phyloP scores from a whole-genome alignment of 2,888 invertebrate genomes.

The Chalcis sispes region DNA sequence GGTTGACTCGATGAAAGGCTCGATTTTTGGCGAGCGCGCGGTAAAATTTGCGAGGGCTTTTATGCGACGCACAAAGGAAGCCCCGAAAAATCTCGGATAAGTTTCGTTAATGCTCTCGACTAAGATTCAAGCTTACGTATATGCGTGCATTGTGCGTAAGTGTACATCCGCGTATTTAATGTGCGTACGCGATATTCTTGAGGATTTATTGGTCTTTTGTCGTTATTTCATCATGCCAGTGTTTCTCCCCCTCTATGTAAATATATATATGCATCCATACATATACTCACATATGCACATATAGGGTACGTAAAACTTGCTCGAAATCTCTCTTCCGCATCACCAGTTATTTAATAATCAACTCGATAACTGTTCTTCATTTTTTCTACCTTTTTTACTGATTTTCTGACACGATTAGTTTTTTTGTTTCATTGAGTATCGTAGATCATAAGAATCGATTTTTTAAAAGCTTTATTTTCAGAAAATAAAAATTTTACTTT shows the following conservation, averaged over 20 bases:
- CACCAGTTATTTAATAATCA: conserved; percentile 40
- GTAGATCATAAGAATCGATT: too few relatives aligned
- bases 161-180: too few relatives aligned
- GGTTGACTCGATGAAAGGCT: neutral
- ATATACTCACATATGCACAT: neutral
- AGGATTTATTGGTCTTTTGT: conserved; percentile 26
- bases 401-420: too few relatives aligned
- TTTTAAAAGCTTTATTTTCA: too few relatives aligned
- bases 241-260: too few relatives aligned
- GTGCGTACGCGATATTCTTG: neutral
- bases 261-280: too few relatives aligned
- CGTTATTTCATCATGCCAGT: conserved; percentile 28
- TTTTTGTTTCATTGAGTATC: too few relatives aligned
- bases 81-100: conserved; percentile 24
- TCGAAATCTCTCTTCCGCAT: conserved; percentile 37
- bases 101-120: conserved; percentile 8
- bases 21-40: conserved; percentile 16
- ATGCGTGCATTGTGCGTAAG: too few relatives aligned
- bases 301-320: too few relatives aligned
- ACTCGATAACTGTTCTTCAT: conserved; percentile 39
- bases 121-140: neutral
- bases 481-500: too few relatives aligned
- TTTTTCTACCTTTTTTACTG: too few relatives aligned
- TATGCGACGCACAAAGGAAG: conserved; percentile 6
- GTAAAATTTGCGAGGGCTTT: neutral